Evolutionary conservation across 2,113 vertebrate species (phyloP), one percentile per base, ranked within the genome.

Genomic region (Trogon melanurus): DNA sequence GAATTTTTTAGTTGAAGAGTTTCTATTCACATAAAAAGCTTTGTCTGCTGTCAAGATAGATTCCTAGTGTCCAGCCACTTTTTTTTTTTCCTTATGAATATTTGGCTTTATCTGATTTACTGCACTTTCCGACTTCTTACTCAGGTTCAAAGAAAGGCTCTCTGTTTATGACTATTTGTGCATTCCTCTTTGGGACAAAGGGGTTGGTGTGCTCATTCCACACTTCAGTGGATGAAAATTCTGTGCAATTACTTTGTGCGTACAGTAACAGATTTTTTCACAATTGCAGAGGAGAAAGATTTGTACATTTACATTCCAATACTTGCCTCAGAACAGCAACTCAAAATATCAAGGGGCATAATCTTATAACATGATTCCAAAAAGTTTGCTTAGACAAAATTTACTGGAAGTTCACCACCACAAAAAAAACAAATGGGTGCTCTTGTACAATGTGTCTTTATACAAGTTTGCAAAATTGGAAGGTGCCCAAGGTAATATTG

Each of bases 71-170:
- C 69, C 51, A 57, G 29, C 19, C 75, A 2, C 13, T 54, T 53
- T 25, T 32, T 8, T 16, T 62, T 64, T n/a, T 14, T 9, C 2
- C 21, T 56, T 16, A 5, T 50, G 36, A 78, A 56, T 72, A 62
- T 79, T 72, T 91, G 67, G 44, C 69, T 72, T 79, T 44, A 65
- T 47, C 34, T 72, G 72, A 66, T 44, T 94, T 36, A 86, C 32
- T 80, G 32, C 60, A 29, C 61, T 91, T 94, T 61, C 76, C 69
- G 60, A 18, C 69, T 80, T 38, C 44, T 84, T 65, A 25, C 45
- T 89, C 69, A 81, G 54, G 67, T 86, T 91, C 56, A 88, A 85
- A 74, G 61, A 83, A 25, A 80, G 38, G 47, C 23, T 32, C 56
- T 61, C 47, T 79, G 74, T 82, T 82, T 71, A 51, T 45, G 17